Percentiles rank a stretch among this genome's conserved stretches.
Conservation (phyloP, 2,113 vertebrate genomes). For the Megatriorchis doriae region DNA sequence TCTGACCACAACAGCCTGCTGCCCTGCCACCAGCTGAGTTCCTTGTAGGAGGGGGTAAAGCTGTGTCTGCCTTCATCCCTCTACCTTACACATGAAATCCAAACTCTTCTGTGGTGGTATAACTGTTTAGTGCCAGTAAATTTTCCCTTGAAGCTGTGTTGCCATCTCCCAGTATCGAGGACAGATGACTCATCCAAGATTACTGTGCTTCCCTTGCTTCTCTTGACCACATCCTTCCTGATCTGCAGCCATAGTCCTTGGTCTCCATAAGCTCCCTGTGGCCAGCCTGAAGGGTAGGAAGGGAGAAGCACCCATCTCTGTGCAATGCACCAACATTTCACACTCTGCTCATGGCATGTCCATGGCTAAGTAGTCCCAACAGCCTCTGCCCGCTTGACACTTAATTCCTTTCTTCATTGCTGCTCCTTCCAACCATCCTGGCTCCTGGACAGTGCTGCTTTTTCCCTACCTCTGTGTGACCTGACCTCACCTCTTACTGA, state of each 20-base stretch:
- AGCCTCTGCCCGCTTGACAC: background rate
- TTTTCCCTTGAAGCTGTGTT: background rate
- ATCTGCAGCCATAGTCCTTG: background rate
- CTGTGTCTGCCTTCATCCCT: background rate
- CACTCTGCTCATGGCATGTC: background rate
- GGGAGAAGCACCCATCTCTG: background rate
- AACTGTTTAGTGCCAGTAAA: background rate
- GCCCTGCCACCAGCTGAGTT: background rate
- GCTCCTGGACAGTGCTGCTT: background rate
- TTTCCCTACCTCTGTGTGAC: background rate
- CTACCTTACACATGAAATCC: background rate
- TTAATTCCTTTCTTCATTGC: background rate
- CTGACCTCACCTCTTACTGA: background rate
- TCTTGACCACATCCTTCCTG: accelerated
- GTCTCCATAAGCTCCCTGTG: background rate
- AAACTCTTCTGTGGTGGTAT: background rate
- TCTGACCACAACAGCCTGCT: background rate
- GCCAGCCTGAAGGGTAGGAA: background rate
- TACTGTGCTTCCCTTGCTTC: background rate
- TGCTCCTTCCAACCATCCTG: background rate
- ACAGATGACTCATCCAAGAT: background rate
- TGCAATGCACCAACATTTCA: background rate
- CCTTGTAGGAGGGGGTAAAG: background rate
- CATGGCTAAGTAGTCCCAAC: background rate
- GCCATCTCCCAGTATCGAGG: background rate